Evolutionary conservation across 2,797 vertebrate genomes (phyloP), one percentile per base, ranked within the genome.

Genomic region (Varecia variegata): DNA sequence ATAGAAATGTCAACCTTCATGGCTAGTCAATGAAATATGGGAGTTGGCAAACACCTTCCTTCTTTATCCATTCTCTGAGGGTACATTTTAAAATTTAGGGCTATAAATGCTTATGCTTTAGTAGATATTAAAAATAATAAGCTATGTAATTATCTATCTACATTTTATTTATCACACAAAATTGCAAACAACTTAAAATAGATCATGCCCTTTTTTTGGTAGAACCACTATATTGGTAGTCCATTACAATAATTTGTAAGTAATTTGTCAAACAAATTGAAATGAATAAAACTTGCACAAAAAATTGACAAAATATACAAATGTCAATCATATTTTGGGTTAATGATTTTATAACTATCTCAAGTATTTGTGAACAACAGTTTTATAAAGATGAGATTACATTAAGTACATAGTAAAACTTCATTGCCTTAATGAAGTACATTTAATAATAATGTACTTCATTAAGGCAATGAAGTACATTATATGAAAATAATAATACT

Each of bases 361-460:
- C 0, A 95, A 91, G 62, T 92, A 98, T 94, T 98, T 83, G 93
- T 77, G 71, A 98, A 97, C 45, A 98, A 96, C 87, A 97, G 97
- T 90, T 71, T 56, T 94, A 93, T 93, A 83, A 97, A 98, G 21
- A 97, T 90, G 52, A 97, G 62, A 52, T 30, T 97, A 89, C 18
- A 95, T 97, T 76, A 89, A 91, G 70, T 68, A 89, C 38, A 97
- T 15, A 93, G 65, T 93, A 96, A 12, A 83, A 81, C 56, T 94
- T 96, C 62, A 90, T 4, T 85, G n/a, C 32, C 96, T 93, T 93
- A 96, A 94, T 92, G 60, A 88, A 40, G 35, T 83, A 62, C 25
- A 81, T n/a, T n/a, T n/a, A n/a, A n/a, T n/a, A n/a, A n/a, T n/a
- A n/a, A n/a, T n/a, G n/a, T n/a, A n/a, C n/a, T n/a, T n/a, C n/a